Percentiles rank a stretch among this genome's conserved stretches.
These are phyloP conservation scores for Solenopsis fugax DNA, from an alignment of 1,140 invertebrate species.

Conservation along the genomic window DNA sequence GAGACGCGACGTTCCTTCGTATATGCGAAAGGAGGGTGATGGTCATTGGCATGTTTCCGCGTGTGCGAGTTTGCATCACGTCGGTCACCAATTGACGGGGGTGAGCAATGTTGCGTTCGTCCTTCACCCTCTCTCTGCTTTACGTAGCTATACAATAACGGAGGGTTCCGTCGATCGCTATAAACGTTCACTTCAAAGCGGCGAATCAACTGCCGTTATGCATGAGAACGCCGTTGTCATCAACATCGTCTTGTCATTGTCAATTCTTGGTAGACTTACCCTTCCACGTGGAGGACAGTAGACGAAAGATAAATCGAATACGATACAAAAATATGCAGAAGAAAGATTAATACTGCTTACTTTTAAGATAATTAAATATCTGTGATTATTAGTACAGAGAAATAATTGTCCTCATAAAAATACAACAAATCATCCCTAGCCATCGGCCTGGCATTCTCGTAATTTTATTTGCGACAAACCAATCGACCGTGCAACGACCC, in stretches of 20 bases:
- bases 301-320: no score
- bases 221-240: constrained; percentile 71
- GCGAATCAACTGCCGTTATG: constrained; percentile 71
- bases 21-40: constrained; percentile 38
- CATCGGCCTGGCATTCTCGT: constrained; percentile 4
- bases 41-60: constrained; percentile 66
- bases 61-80: constrained; percentile 31
- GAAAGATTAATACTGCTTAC: background rate
- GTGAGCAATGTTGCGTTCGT: constrained; percentile 47
- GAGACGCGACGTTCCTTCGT: constrained; percentile 35
- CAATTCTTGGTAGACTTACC: constrained; percentile 68
- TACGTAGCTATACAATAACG: constrained; percentile 60
- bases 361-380: background rate
- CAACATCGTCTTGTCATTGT: constrained; percentile 41
- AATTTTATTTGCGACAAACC: constrained; percentile 36
- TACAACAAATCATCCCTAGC: background rate
- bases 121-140: constrained; percentile 33
- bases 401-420: background rate
- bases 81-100: constrained; percentile 19
- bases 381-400: background rate
- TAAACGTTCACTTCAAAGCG: constrained; percentile 76
- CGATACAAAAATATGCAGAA: background rate
- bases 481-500: constrained; percentile 29
- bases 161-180: constrained; percentile 58
- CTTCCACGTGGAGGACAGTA: constrained; percentile 19